Evolutionary conservation across 1,140 invertebrate genomes (phyloP), one percentile per base, ranked within the genome.

Genomic region (Aphaenogaster floridana): DNA sequence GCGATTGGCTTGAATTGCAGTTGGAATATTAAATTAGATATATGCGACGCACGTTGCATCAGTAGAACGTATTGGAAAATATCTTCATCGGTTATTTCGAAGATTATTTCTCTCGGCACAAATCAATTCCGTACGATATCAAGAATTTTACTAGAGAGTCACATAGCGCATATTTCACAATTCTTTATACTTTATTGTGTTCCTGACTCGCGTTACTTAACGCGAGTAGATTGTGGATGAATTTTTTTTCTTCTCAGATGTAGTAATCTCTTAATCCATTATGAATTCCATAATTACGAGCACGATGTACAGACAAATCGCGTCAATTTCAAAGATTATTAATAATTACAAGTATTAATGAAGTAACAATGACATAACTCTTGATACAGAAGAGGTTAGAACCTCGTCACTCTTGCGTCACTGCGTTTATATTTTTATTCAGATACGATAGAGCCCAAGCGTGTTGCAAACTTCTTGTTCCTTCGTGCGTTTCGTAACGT

Each of bases 341-440:
- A 61, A 76, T 84, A 84, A 84, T 84, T 50, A n/a, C 42, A 63
- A 48, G 28, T 15, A 84, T 84, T 68, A 45, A 68, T 57, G 48
- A 71, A 83, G 28, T 21, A 74, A 81, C 28, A 57, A 69, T 45
- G 39, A 45, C 64, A 57, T 42, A 71, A 57, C 36, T 45, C 39
- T 54, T 39, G 66, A 81, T 45, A 28, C 34, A 45, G 21, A 36
- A 50, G 54, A 72, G 34, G 54, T 84, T 50, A 57, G 34, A 72
- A 63, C 8, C 54, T 63, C 36, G 78, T 48, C 48, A 21, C 2
- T 36, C 48, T 84, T 84, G 80, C 80, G 39, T 63, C 80, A 84
- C 42, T 48, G 42, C 52, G 69, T 84, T 84, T 74, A 61, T 39
- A 84, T 36, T 84, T 84, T 84, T 74, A 84, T 74, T 50, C 17